A percentile compares a stretch with the other conserved stretches of the same genome.
These are phyloP conservation scores for Colossoma macropomum DNA, from an alignment of 2,113 vertebrate genomes.

Conservation along the genomic window DNA sequence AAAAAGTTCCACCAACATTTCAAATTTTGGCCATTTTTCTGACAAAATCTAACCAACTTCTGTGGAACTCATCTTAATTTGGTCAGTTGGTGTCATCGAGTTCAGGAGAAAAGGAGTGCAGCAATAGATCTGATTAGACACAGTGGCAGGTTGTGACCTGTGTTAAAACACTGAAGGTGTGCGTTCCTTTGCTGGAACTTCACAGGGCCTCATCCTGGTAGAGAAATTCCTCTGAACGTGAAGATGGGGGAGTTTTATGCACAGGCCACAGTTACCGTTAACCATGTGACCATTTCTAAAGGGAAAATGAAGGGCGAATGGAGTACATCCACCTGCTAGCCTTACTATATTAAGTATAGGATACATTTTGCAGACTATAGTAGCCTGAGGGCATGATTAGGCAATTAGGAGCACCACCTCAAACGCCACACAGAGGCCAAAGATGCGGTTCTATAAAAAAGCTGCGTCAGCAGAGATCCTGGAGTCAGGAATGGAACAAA, in stretches of 20 bases:
- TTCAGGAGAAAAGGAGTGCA: neutral
- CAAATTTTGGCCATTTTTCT: neutral
- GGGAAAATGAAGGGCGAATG: neutral
- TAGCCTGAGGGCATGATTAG: constrained; percentile 7
- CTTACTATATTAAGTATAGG: constrained; percentile 5
- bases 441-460: neutral
- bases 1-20: neutral
- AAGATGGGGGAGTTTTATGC: neutral
- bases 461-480: constrained; percentile 30
- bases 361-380: constrained; percentile 25
- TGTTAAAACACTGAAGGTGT: neutral
- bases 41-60: neutral
- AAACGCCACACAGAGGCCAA: constrained; percentile 28
- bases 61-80: neutral
- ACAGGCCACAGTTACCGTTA: neutral
- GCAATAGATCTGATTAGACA: neutral
- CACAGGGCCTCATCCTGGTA: neutral
- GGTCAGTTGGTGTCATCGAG: neutral
- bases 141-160: constrained; percentile 12
- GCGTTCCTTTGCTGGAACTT: neutral
- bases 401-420: neutral
- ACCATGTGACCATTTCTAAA: no score
- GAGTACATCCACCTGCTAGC: constrained; percentile 32
- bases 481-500: neutral
- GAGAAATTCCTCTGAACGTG: neutral